phyloP scores from a whole-genome alignment of 1,140 invertebrate species.

The Neuroterus valhalla region DNA sequence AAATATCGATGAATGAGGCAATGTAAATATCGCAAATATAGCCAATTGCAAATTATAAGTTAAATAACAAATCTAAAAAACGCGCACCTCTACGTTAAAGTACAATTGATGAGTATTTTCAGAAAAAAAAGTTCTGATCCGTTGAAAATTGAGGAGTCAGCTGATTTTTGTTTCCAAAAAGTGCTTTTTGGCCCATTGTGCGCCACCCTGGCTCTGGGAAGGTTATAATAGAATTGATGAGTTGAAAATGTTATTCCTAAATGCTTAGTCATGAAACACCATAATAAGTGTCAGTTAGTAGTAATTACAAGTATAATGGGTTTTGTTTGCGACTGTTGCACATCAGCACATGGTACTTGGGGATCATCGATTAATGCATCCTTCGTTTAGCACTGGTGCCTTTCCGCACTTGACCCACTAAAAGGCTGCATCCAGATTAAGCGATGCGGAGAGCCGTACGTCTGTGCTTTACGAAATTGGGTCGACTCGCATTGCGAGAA shows the following conservation, averaged over 20 bases:
- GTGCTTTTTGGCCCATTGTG: too few relatives aligned
- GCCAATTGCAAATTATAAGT: too few relatives aligned
- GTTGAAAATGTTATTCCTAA: not conserved
- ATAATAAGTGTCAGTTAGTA: not conserved
- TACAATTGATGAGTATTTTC: too few relatives aligned
- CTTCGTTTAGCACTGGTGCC: constrained; percentile 20
- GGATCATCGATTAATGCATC: constrained; percentile 27
- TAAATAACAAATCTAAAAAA: too few relatives aligned
- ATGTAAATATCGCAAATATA: too few relatives aligned
- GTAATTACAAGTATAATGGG: not conserved
- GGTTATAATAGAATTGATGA: too few relatives aligned
- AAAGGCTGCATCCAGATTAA: constrained; percentile 23
- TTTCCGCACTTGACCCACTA: constrained; percentile 30
- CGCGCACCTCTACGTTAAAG: too few relatives aligned
- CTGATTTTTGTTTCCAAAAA: too few relatives aligned
- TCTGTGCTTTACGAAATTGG: constrained; percentile 6
- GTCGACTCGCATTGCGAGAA: constrained; percentile 4
- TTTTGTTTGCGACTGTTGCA: constrained; percentile 10
- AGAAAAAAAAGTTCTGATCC: too few relatives aligned
- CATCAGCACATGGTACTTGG: not conserved
- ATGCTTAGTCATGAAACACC: not conserved
- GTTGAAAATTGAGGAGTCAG: too few relatives aligned
- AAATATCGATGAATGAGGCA: too few relatives aligned
- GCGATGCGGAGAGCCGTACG: constrained; percentile 10
- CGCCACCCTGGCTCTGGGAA: too few relatives aligned